Evolutionary conservation across 2,113 vertebrate genomes (phyloP), one percentile per base, ranked within the genome.

Genomic region (Lonchura striata): DNA sequence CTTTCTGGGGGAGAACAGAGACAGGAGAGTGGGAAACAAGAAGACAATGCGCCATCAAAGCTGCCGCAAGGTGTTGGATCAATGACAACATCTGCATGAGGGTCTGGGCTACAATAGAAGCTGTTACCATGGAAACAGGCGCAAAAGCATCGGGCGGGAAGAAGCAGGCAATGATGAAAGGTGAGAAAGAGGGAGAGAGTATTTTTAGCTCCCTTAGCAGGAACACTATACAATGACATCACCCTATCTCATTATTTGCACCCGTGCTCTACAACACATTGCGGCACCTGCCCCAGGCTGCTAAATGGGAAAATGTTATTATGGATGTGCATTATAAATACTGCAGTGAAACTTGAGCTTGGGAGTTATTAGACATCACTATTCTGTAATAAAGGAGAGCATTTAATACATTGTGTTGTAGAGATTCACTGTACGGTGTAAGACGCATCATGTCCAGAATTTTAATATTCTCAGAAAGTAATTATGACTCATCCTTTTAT

Each of bases 41-140:
- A 91, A 95, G 95, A 95, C 83, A 68, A 95, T 86, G 90, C 66
- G 4, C 91, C 91, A 96, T 94, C 95, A 97, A 82, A 95, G 94
- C 95, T 97, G n/a, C 96, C 25, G 93, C 95, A 97, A 98, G 96
- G 95, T 97, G 96, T 90, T 91, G 92, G 91, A 97, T 96, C 95
- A 82, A 86, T 90, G 74, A 69, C 90, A 97, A 93, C 96, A 97
- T 97, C 97, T 97, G 95, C 97, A 95, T 93, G 93, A 95, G 96
- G 94, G 94, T 86, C 93, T 85, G 93, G 96, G 95, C 97, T 97
- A 96, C 96, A 97, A 96, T 89, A 96, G 96, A 96, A 86, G 92
- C 94, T 94, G 98, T 98, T 98, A 31, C 98, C 90, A 98, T 98
- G 97, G 98, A 91, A 98, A 98, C 97, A 0, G 64, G 92, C 39